Conservation (phyloP, 2,888 invertebrate species). For the Nephrotoma guestfalica region DNA sequence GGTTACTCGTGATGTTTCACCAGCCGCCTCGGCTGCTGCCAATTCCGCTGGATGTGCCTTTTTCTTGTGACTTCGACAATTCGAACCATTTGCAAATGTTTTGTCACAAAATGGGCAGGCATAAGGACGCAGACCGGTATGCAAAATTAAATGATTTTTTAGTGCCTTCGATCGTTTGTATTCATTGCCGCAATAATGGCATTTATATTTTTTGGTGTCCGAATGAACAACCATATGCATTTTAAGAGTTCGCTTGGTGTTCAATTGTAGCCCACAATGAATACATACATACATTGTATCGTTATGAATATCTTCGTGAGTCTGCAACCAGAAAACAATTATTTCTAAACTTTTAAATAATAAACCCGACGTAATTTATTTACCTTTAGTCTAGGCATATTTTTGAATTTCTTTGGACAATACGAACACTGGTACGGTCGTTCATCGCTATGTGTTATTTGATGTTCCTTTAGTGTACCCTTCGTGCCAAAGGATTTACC, state of each 20-base stretch:
- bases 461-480: conserved; percentile 35
- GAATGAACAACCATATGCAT: conserved; percentile 33
- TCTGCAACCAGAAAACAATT: conserved; percentile 14
- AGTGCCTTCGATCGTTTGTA: conserved; percentile 29
- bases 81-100: conserved; percentile 31
- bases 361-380: not conserved
- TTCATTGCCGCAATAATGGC: conserved; percentile 26
- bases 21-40: conserved; percentile 28
- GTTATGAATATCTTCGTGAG: conserved; percentile 33
- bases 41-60: conserved; percentile 28
- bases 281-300: conserved; percentile 30
- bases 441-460: conserved; percentile 33
- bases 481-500: conserved; percentile 34
- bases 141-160: conserved; percentile 28
- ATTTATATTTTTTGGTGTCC: conserved; percentile 26
- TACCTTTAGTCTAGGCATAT: conserved; percentile 22
- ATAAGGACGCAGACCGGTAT: conserved; percentile 29
- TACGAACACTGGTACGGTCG: conserved; percentile 32
- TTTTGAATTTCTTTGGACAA: conserved; percentile 28
- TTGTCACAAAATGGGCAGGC: conserved; percentile 29
- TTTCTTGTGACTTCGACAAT: conserved; percentile 31
- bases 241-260: conserved; percentile 33
- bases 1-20: conserved; percentile 21
- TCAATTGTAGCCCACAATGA: conserved; percentile 30
- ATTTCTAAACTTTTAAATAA: not conserved